Evolutionary conservation across 2,888 invertebrate species (phyloP).

Genomic region (Cantharis rustica): DNA sequence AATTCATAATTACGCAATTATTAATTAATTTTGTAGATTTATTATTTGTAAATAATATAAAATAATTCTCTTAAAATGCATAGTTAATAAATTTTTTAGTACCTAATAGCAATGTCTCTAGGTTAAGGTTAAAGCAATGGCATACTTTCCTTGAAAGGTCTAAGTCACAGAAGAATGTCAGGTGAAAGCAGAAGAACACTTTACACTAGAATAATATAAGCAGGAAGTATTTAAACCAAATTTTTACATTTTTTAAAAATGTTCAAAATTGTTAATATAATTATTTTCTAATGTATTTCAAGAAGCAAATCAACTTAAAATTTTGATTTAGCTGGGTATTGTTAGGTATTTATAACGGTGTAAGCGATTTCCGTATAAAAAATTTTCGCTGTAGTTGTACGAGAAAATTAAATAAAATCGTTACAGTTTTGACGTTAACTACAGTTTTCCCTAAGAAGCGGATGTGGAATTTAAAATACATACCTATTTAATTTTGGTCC

Average conservation of each 20-base stretch:
- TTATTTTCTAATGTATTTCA: neutral
- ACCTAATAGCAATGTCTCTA: slow-evolving; percentile 33
- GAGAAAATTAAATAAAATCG: neutral
- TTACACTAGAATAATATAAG: slow-evolving; percentile 33
- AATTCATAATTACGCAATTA: neutral
- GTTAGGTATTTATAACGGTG: neutral
- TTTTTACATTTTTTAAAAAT: neutral
- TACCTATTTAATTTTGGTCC: neutral
- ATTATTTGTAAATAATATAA: neutral
- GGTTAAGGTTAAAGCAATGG: slow-evolving; percentile 56
- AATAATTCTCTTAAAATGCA: neutral
- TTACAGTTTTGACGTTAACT: neutral
- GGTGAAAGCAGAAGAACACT: slow-evolving; percentile 49
- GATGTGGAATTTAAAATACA: neutral
- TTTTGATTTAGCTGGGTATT: neutral
- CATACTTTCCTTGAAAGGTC: slow-evolving; percentile 58
- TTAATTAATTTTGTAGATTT: neutral
- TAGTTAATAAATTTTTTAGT: neutral
- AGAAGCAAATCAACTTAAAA: neutral
- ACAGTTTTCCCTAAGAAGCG: neutral
- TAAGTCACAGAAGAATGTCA: slow-evolving; percentile 53
- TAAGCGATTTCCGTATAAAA: neutral
- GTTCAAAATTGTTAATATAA: neutral
- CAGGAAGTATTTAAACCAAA: slow-evolving; percentile 12
- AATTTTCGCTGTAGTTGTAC: neutral